A percentile compares a stretch with the other conserved stretches of the same genome.
Conservation (phyloP, 2,113 vertebrate species). For the Phaethornis superciliosus region DNA sequence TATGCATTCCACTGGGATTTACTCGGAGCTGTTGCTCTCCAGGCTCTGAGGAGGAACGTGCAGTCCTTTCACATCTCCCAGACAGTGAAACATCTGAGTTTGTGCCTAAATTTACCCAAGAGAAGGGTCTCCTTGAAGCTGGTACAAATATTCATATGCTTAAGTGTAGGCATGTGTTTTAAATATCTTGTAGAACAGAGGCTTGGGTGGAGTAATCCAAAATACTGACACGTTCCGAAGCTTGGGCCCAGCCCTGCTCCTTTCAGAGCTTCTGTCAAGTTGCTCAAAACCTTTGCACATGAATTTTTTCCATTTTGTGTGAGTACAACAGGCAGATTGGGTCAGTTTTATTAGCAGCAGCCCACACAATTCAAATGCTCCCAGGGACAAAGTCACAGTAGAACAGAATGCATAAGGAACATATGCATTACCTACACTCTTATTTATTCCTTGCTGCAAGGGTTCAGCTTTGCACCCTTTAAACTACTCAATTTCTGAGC, state of each 20-base stretch:
- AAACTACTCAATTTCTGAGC: neutral
- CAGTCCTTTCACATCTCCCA: neutral
- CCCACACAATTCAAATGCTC: neutral
- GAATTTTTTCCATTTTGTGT: neutral
- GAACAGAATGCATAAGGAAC: neutral
- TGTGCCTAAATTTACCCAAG: neutral
- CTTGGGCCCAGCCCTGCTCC: neutral
- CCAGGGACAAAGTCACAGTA: neutral
- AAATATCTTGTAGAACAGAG: constrained; percentile 29
- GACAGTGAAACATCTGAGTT: neutral
- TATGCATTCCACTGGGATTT: neutral
- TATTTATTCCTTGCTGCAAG: neutral
- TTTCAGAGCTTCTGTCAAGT: neutral
- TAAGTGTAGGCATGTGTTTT: constrained; percentile 20
- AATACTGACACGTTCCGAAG: neutral
- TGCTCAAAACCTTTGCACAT: neutral
- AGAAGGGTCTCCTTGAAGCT: neutral
- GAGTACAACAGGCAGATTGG: neutral
- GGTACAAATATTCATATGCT: neutral
- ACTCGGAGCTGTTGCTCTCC: neutral
- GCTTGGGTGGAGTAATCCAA: neutral
- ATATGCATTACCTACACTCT: neutral
- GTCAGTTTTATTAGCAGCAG: neutral
- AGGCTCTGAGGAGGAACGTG: neutral
- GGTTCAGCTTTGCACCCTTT: neutral